Percentiles rank a stretch among this genome's conserved stretches.
Evolutionary conservation across 2,888 invertebrate species (phyloP).

Genomic region (Tinea semifulvella): DNA sequence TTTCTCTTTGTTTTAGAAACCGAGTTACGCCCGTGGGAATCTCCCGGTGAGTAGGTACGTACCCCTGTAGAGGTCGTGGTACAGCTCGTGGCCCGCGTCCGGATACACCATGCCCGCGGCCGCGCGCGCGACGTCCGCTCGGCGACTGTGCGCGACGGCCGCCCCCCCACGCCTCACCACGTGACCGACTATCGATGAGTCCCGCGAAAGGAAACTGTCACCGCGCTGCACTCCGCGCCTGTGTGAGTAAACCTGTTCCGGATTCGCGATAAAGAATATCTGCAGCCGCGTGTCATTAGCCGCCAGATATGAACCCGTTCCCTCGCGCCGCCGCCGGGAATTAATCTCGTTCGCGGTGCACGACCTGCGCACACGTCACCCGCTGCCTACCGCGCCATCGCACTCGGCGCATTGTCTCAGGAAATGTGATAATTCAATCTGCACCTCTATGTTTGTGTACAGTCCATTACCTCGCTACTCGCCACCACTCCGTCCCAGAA

Average conservation of each 20-base stretch:
- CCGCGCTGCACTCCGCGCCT: slow-evolving; percentile 34
- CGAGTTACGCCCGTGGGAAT: slow-evolving; percentile 27
- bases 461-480: too few species aligned
- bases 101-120: slow-evolving; percentile 69
- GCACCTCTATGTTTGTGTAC: too few species aligned
- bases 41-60: too few species aligned
- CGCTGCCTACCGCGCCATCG: too few species aligned
- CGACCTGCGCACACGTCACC: too few species aligned
- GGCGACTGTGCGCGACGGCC: slow-evolving; percentile 17
- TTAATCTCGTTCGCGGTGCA: background rate
- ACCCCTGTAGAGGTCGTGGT: slow-evolving; percentile 74
- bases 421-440: too few species aligned
- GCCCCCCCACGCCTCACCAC: slow-evolving; percentile 13
- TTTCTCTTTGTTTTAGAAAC: too few species aligned
- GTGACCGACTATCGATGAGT: background rate
- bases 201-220: slow-evolving; percentile 18
- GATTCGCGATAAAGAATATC: slow-evolving; percentile 60
- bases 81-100: slow-evolving; percentile 68
- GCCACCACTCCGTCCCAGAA: too few species aligned
- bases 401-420: too few species aligned
- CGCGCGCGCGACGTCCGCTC: slow-evolving; percentile 30
- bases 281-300: slow-evolving; percentile 62
- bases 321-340: background rate
- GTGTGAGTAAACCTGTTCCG: slow-evolving; percentile 48
- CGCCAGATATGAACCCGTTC: slow-evolving; percentile 22